Evolutionary conservation across 1,140 invertebrate genomes (phyloP).

Genomic region (Drosophila melanica): DNA sequence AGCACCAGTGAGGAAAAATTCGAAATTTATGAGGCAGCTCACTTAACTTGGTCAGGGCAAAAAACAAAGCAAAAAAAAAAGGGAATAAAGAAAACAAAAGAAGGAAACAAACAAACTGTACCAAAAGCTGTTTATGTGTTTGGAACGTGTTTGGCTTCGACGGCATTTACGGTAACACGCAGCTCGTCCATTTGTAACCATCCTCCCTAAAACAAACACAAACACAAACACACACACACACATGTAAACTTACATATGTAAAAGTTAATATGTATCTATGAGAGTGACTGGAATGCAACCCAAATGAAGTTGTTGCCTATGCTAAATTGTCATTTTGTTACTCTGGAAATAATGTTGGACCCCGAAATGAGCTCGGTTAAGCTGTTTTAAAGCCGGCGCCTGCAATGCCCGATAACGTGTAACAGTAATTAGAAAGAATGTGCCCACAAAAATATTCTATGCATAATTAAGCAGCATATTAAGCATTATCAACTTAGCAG

Average conservation of each 20-base stretch:
- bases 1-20: slow-evolving; percentile 48
- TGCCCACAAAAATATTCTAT: slow-evolving; percentile 56
- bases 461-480: slow-evolving; percentile 78
- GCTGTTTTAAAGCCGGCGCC: slow-evolving; percentile 48
- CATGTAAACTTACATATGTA: neutral
- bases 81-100: neutral
- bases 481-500: slow-evolving; percentile 64
- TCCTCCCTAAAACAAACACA: neutral
- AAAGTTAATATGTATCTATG: slow-evolving; percentile 19
- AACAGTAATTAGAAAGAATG: slow-evolving; percentile 63
- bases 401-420: slow-evolving; percentile 59
- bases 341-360: slow-evolving; percentile 31
- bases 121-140: slow-evolving; percentile 73
- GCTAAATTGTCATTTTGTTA: slow-evolving; percentile 63
- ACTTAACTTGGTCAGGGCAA: slow-evolving; percentile 47
- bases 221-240: neutral
- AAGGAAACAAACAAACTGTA: slow-evolving; percentile 42
- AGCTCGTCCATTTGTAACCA: slow-evolving; percentile 49
- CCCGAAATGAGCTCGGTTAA: slow-evolving; percentile 48
- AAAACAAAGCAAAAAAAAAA: slow-evolving; percentile 5
- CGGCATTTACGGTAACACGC: slow-evolving; percentile 57
- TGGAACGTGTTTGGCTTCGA: slow-evolving; percentile 63
- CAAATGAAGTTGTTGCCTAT: slow-evolving; percentile 72
- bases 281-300: slow-evolving; percentile 41
- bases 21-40: slow-evolving; percentile 67